Evolutionary conservation across 2,797 vertebrate species (phyloP), one percentile per base, ranked within the genome.

Genomic region (Eulemur rubriventer): DNA sequence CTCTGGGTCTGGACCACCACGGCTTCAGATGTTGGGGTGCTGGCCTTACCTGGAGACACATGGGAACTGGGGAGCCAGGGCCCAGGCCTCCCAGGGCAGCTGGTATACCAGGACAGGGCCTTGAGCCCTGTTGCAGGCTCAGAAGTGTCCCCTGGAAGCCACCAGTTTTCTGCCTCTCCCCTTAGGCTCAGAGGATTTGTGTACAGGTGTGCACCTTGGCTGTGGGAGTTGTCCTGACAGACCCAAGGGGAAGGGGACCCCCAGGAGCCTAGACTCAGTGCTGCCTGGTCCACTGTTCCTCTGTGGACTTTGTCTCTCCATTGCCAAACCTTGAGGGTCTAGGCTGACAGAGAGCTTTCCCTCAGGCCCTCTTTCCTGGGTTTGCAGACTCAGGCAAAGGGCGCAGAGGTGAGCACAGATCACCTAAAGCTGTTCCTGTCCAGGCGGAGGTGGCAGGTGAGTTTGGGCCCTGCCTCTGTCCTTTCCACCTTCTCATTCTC

Each of bases 391-490:
- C 98, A 99, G 65, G 99, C 99, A 91, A 99, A 99, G 85, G 99
- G 99, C 1, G 99, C 99, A 84, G 98, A 98, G 72, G 99, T 99
- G 97, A 99, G 98, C 97, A 99, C 99, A 0, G 99, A 99, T 46
- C 99, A 99, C 89, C 98, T 99, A 38, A 99, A 99, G 98, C 99
- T 99, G 59, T 99, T 99, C 98, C 99, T 99, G 87, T 99, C 99
- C 93, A 99, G 99, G 84, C 99, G 99, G 98, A 99, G 99, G 98
- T 99, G 99, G 99, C 99, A 99, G 99, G 99, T 99, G 96, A 98
- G 33, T 59, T 17, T 13, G 20, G 57, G 22, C 28, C 65, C 89
- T 48, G 24, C 46, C 33, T 67, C 76, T 20, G 18, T n/a, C 75
- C 69, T 82, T 75, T 61, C 43, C 30, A 28, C 9, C 41, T 41